These are phyloP conservation scores for Heterotis niloticus DNA, from an alignment of 2,113 vertebrate genomes.

Conservation along the genomic window DNA sequence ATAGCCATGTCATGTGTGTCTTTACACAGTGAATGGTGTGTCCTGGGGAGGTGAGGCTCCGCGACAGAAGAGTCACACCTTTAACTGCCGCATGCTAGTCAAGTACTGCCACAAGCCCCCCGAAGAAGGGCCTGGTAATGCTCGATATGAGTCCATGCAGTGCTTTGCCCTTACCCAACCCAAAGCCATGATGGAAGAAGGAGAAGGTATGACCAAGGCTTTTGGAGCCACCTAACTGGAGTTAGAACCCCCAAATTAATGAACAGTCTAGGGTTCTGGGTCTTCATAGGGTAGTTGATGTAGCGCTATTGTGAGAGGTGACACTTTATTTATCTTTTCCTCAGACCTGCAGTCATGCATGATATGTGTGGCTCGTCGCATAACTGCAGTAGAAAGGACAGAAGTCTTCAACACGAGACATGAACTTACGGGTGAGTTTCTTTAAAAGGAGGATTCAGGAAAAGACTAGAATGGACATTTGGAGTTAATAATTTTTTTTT, in stretches of 20 bases:
- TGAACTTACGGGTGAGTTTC: conserved; percentile 84
- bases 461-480: neutral
- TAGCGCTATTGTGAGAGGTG: neutral
- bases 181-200: conserved; percentile 94
- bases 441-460: neutral
- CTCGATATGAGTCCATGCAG: conserved; percentile 94
- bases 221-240: no score
- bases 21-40: conserved; percentile 68
- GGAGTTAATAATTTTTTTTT: no score
- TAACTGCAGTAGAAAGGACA: conserved; percentile 81
- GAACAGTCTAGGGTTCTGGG: neutral
- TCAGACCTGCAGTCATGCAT: conserved; percentile 96
- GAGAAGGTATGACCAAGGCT: conserved; percentile 74
- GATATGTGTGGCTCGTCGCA: conserved; percentile 93
- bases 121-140: conserved; percentile 71
- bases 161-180: conserved; percentile 96
- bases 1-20: neutral
- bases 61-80: conserved; percentile 91
- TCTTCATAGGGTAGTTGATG: neutral
- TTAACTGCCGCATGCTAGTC: conserved; percentile 92
- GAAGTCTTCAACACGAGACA: conserved; percentile 94
- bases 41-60: conserved; percentile 83
- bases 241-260: neutral
- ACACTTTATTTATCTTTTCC: neutral
- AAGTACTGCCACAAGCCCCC: conserved; percentile 71